phyloP scores from a whole-genome alignment of 2,113 vertebrate genomes.

The Sigmodon hispidus region DNA sequence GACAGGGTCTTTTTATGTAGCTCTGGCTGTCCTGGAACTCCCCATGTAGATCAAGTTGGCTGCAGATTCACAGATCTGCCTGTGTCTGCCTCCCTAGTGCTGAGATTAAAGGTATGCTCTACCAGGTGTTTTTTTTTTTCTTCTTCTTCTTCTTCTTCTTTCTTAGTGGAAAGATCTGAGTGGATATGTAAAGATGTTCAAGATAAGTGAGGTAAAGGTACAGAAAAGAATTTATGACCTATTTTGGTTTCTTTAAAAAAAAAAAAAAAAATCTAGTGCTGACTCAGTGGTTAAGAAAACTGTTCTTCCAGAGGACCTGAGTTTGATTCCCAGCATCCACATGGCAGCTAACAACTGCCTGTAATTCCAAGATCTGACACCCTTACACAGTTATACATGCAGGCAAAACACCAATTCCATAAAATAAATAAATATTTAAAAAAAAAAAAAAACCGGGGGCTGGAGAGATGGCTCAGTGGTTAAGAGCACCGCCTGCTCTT shows the following conservation, averaged over 20 bases:
- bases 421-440: too few species aligned
- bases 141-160: neutral
- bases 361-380: too few species aligned
- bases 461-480: too few species aligned
- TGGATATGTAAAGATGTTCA: neutral
- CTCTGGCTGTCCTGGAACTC: neutral
- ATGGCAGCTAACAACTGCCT: too few species aligned
- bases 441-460: neutral
- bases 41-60: neutral
- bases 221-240: neutral
- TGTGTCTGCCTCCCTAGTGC: too few species aligned
- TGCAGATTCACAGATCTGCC: neutral
- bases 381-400: too few species aligned
- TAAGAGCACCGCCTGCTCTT: too few species aligned
- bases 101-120: too few species aligned
- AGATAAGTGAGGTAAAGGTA: neutral
- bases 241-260: constrained; percentile 31
- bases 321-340: too few species aligned
- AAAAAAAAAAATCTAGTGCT: neutral
- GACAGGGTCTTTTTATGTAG: neutral
- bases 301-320: too few species aligned
- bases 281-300: too few species aligned
- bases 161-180: neutral
- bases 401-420: too few species aligned
- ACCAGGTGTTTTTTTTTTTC: neutral